These are phyloP conservation scores for Masnerella sp. DNA, from an alignment of 2,888 invertebrate genomes.

Conservation along the genomic window DNA sequence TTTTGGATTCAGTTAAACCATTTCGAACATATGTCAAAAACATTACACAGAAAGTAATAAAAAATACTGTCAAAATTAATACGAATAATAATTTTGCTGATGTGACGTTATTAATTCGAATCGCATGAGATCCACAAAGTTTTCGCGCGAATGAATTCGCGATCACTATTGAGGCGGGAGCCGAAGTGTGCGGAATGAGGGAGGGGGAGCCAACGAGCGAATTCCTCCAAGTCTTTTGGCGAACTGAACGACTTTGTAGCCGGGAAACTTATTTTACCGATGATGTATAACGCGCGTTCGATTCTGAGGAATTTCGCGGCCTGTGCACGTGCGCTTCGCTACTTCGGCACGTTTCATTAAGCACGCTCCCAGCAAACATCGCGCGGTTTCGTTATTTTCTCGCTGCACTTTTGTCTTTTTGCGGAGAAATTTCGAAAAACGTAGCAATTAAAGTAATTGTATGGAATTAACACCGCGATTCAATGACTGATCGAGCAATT, in stretches of 20 bases:
- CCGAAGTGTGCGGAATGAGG: no score
- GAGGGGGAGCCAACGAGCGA: slow-evolving; percentile 18
- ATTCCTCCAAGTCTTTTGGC: slow-evolving; percentile 50
- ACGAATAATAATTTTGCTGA: no score
- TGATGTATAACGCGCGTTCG: slow-evolving; percentile 52
- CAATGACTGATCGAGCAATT: no score
- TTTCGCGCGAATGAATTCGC: slow-evolving; percentile 51
- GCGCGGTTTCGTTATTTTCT: not conserved
- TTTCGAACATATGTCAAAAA: no score
- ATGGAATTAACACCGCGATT: no score
- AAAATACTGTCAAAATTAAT: no score
- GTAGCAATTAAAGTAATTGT: no score
- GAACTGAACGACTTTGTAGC: slow-evolving; percentile 51
- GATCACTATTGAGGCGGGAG: no score
- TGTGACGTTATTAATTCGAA: no score
- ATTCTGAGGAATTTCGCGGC: slow-evolving; percentile 49
- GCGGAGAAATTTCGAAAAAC: not conserved
- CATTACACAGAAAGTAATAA: no score
- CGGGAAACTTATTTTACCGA: slow-evolving; percentile 49
- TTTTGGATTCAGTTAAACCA: no score
- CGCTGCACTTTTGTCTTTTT: slow-evolving; percentile 6
- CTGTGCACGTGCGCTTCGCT: slow-evolving; percentile 40
- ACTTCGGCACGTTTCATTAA: slow-evolving; percentile 50
- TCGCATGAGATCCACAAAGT: no score
- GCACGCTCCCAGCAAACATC: slow-evolving; percentile 19